phyloP scores from a whole-genome alignment of 2,888 invertebrate species.

The Zelleria hepariella region DNA sequence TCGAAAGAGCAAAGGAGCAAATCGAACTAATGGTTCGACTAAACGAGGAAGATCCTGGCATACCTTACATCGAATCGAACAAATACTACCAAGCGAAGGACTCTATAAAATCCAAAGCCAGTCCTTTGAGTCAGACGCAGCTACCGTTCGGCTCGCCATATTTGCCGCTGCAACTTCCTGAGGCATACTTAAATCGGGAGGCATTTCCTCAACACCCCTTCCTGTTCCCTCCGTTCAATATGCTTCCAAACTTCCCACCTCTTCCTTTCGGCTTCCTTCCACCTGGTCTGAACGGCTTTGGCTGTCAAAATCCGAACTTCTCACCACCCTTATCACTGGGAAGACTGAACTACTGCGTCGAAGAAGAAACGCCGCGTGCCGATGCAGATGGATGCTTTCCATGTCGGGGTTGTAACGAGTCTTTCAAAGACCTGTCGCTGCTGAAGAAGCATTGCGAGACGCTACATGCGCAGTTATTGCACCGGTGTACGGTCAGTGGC shows the following conservation, averaged over 20 bases:
- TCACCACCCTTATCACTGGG: conserved; percentile 40
- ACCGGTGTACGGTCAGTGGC: conserved; percentile 81
- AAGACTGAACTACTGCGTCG: conserved; percentile 73
- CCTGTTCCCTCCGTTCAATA: conserved; percentile 60
- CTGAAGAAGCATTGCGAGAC: conserved; percentile 82
- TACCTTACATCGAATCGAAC: conserved; percentile 71
- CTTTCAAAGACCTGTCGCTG: conserved; percentile 73
- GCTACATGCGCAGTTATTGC: conserved; percentile 77
- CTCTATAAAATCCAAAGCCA: conserved; percentile 41
- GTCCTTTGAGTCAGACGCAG: conserved; percentile 30
- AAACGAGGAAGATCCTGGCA: conserved; percentile 78
- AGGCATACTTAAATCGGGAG: conserved; percentile 53
- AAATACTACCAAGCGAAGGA: conserved; percentile 54
- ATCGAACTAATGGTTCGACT: conserved; percentile 84
- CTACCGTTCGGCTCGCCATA: conserved; percentile 46
- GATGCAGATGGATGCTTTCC: conserved; percentile 77
- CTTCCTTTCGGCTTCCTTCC: conserved; percentile 58
- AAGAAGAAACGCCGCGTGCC: conserved; percentile 76
- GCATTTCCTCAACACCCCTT: conserved; percentile 61
- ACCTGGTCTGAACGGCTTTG: conserved; percentile 52
- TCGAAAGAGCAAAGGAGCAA: conserved; percentile 77
- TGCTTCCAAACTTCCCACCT: conserved; percentile 62
- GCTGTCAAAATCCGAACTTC: conserved; percentile 49
- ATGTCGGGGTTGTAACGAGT: conserved; percentile 79
- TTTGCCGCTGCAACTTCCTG: conserved; percentile 48